These are phyloP conservation scores for Tribolium freemani DNA, from an alignment of 2,888 invertebrate genomes.

Conservation along the genomic window DNA sequence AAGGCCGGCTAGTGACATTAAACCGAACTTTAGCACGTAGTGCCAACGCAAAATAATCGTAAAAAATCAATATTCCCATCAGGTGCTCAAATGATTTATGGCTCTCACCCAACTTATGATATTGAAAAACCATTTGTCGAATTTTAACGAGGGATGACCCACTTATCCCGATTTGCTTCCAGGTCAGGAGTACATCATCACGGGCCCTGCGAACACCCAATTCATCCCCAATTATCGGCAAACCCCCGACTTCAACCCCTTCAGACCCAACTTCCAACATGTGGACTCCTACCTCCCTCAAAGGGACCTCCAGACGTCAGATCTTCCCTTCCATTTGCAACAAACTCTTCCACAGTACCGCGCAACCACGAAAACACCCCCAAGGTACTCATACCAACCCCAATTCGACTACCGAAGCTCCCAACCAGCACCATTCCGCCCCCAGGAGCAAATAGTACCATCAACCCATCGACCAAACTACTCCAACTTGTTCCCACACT, in stretches of 20 bases:
- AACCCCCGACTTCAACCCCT: constrained; percentile 54
- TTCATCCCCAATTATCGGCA: constrained; percentile 61
- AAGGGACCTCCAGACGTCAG: constrained; percentile 65
- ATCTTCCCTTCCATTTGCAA: constrained; percentile 64
- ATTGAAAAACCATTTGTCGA: constrained; percentile 36
- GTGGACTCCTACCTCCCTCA: constrained; percentile 59
- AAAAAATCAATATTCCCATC: constrained; percentile 16
- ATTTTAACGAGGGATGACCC: too few species aligned
- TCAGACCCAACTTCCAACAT: constrained; percentile 53
- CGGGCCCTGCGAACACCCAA: constrained; percentile 57
- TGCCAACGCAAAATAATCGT: too few species aligned
- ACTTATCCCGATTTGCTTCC: constrained; percentile 55
- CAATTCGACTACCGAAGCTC: constrained; percentile 21
- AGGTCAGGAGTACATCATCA: constrained; percentile 66
- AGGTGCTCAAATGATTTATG: constrained; percentile 41
- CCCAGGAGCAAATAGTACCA: constrained; percentile 48
- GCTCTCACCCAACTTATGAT: constrained; percentile 43
- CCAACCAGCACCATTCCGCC: constrained; percentile 38
- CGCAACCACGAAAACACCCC: constrained; percentile 67
- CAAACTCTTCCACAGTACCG: constrained; percentile 66
- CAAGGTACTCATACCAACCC: constrained; percentile 57
- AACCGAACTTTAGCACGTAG: neutral
- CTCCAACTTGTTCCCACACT: constrained; percentile 70
- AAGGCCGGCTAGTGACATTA: neutral
- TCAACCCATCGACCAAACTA: constrained; percentile 72